Evolutionary conservation across 2,113 vertebrate species (phyloP), one percentile per base, ranked within the genome.

Genomic region (Myiozetetes cayanensis): DNA sequence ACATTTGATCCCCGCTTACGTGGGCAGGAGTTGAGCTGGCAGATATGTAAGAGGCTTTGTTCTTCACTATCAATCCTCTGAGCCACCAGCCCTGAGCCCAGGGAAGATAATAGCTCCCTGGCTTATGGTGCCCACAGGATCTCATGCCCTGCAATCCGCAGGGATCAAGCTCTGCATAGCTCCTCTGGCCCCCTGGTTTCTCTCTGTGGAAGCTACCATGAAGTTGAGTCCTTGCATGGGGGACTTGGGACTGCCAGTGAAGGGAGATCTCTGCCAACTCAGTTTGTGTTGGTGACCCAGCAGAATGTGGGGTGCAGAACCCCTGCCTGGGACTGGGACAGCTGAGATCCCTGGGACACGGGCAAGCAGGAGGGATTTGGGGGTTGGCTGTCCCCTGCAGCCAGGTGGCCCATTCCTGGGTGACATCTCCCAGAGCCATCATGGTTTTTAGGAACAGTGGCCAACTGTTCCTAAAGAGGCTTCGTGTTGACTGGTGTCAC

Each of bases 21-120:
- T 89, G 83, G 62, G 77, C 66, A 73, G 61, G 47, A 43, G 72
- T 93, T 96, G 87, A 95, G 87, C 92, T 94, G 87, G 81, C 53
- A 94, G 89, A 91, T 84, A 52, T 67, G 8, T 96, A 94, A 95
- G 93, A 96, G 85, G 94, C 94, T 97, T 96, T 96, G 89, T 91
- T 92, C 89, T 93, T 85, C 65, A 35, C 89, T 87, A 61, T 85
- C 87, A 89, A 66, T 93, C 92, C 85, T 85, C 66, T 93, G 87
- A 96, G 88, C 94, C 79, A 90, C 31, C 47, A 88, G 85, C 66
- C 72, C 84, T 83, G 78, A 94, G 75, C 65, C 81, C 18, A 33
- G n/a, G 86, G 67, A 93, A 96, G 83, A 94, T 96, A 96, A 96
- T 94, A 93, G 83, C 66, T 93, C 76, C 65, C 27, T 70, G 92